These are phyloP conservation scores for Andrena bicolor DNA, from an alignment of 2,888 invertebrate genomes.

Conservation along the genomic window DNA sequence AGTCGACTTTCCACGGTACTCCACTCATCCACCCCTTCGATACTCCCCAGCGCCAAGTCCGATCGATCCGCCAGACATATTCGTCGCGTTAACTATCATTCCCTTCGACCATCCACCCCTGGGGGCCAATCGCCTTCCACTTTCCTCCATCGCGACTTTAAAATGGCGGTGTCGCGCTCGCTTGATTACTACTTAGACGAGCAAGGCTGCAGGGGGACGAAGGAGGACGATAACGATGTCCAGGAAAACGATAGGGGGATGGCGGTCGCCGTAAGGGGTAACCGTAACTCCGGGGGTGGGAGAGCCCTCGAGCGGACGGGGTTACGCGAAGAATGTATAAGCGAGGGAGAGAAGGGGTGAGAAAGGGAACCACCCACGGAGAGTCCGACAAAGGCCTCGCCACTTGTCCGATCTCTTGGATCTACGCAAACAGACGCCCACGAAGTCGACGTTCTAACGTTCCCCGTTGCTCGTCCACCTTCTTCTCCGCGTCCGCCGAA, in stretches of 20 bases:
- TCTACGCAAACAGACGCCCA: slow-evolving; percentile 82
- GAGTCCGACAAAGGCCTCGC: slow-evolving; percentile 73
- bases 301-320: slow-evolving; percentile 44
- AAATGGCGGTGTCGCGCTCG: slow-evolving; percentile 39
- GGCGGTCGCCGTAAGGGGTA: slow-evolving; percentile 29
- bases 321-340: slow-evolving; percentile 23
- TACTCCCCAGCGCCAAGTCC: not conserved
- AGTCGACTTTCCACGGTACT: too few relatives aligned
- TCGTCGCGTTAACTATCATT: not conserved
- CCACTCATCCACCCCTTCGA: not conserved
- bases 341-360: slow-evolving; percentile 48
- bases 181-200: slow-evolving; percentile 26
- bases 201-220: slow-evolving; percentile 3
- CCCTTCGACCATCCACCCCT: not conserved
- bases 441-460: slow-evolving; percentile 63
- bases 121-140: not conserved
- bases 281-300: slow-evolving; percentile 42
- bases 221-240: slow-evolving; percentile 43
- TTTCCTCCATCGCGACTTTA: slow-evolving; percentile 5
- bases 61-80: slow-evolving; percentile 11
- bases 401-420: slow-evolving; percentile 83
- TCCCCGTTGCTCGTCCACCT: slow-evolving; percentile 13
- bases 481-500: slow-evolving; percentile 12
- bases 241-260: slow-evolving; percentile 37
- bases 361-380: slow-evolving; percentile 67